A percentile compares a stretch with the other conserved stretches of the same genome.
Evolutionary conservation across 2,888 invertebrate species (phyloP).

Genomic region (Allygus modestus): DNA sequence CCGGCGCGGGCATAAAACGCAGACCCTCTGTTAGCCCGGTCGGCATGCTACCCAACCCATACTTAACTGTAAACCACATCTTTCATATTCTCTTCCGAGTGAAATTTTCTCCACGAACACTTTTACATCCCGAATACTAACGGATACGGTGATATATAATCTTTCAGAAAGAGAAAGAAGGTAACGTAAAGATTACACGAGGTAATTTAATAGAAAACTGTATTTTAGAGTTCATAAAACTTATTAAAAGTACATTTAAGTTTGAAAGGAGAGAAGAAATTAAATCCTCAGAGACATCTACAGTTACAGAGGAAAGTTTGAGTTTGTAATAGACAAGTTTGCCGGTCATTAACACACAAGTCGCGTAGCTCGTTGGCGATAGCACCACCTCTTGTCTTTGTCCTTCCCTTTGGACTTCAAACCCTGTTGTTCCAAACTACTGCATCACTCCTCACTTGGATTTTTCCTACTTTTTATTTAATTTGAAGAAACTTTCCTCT

Average conservation of each 20-base stretch:
- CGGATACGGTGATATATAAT: too few species aligned
- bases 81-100: background rate
- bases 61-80: conserved; percentile 32
- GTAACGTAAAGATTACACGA: too few species aligned
- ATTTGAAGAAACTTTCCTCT: too few species aligned
- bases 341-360: conserved; percentile 8
- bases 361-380: conserved; percentile 2
- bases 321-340: conserved; percentile 44
- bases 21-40: background rate
- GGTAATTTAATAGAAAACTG: background rate
- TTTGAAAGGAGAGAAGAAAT: conserved; percentile 7
- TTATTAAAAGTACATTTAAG: conserved; percentile 38
- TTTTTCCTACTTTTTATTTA: too few species aligned
- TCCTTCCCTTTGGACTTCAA: background rate
- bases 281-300: conserved; percentile 45
- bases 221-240: conserved; percentile 7
- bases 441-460: background rate
- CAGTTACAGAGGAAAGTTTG: conserved; percentile 43
- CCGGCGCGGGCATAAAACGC: conserved; percentile 32
- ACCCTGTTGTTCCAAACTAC: background rate
- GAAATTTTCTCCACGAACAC: background rate
- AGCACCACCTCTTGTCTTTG: conserved; percentile 23
- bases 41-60: conserved; percentile 16
- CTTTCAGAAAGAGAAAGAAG: too few species aligned
- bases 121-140: background rate